Evolutionary conservation across 2,888 invertebrate species (phyloP), one percentile per base, ranked within the genome.

Genomic region (Leptinotarsa rubiginosa): DNA sequence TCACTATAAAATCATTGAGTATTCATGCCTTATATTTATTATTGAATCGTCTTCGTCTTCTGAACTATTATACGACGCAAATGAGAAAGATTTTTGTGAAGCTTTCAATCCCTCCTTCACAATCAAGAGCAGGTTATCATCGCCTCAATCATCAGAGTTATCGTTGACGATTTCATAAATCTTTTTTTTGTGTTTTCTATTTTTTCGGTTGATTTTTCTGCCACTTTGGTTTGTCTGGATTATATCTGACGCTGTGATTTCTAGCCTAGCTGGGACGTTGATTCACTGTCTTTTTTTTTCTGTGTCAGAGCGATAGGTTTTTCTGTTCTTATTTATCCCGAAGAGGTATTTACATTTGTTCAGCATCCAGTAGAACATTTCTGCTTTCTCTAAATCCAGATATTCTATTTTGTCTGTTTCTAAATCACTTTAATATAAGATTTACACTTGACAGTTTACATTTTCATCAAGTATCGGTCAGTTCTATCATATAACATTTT

Each of bases 301-400:
- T 15, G 22, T 64, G 22, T 64, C n/a, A 31, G 64, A 25, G 64
- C 64, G 22, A 31, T 15, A 64, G 64, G 25, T 25, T 64, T 3
- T 22, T 64, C 64, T 22, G 16, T 64, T 64, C 3, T 49, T 13
- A 49, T 15, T 15, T 4, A 22, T 16, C 15, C 7, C 13, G 31
- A 13, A 68, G 25, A 18, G 16, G 49, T 50, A 22, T 52, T 20
- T 52, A 15, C 25, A 68, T 50, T 50, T 68, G 49, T 31, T 68
- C 49, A 22, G 68, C 22, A 4, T 68, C 50, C 50, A 25, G 18
- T 25, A 50, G 54, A 16, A 20, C 15, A 22, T 50, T 68, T 31
- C 68, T 50, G 25, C 22, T 49, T 22, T 16, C 54, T 25, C 68
- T 22, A 25, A 68, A 68, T 5, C 52, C 68, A 25, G 52, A n/a